A percentile compares a stretch with the other conserved stretches of the same genome.
Conservation (phyloP, 2,888 invertebrate genomes). For the Archips xylosteana region DNA sequence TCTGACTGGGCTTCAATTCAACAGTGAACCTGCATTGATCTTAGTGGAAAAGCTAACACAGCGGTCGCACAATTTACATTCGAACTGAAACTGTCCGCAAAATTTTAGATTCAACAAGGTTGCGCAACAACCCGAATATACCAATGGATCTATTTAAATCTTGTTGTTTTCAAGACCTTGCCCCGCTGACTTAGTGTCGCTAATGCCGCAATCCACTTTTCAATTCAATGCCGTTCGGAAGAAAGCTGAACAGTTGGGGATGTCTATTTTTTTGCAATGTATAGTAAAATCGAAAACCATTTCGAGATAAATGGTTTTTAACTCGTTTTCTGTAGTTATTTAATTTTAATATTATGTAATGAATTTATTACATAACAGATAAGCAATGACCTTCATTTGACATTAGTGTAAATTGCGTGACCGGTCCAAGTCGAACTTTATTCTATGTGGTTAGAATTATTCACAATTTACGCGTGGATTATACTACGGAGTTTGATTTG, state of each 20-base stretch:
- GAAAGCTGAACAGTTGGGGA: conserved; percentile 6
- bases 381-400: no score
- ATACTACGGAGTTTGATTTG: no score
- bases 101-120: background rate
- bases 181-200: conserved; percentile 15
- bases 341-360: no score
- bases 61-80: background rate
- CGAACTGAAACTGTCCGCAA: background rate
- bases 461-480: no score
- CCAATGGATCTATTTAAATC: conserved; percentile 20
- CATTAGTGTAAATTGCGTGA: no score
- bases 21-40: conserved; percentile 9
- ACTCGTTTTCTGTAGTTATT: no score
- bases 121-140: background rate
- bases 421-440: no score
- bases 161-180: conserved; percentile 39
- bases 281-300: no score
- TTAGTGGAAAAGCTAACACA: background rate
- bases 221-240: conserved; percentile 37
- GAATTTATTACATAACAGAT: no score
- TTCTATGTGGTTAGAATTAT: no score
- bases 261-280: no score
- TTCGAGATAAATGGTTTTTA: no score
- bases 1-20: conserved; percentile 22
- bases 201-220: conserved; percentile 14